Evolutionary conservation across 2,113 vertebrate species (phyloP), one percentile per base, ranked within the genome.

Genomic region (Phrynocephalus versicolor): DNA sequence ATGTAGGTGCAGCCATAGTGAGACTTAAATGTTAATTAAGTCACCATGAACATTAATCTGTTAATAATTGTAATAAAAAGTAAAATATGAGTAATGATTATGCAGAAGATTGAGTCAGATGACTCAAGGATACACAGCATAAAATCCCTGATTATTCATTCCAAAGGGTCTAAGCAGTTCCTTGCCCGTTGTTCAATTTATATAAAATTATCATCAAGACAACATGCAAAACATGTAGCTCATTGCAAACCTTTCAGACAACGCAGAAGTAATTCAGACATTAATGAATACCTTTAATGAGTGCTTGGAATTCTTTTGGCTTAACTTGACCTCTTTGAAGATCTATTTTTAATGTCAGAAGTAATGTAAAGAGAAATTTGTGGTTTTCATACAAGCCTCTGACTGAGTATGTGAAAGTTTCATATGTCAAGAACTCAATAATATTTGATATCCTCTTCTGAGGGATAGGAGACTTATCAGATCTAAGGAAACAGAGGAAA

Each of bases 271-370:
- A 65, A 81, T n/a, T 14, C 25, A 55, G 9, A 23, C 45, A 15
- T 78, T 65, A 19, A 73, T 74, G 1, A 39, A 81, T 93, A 95
- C 96, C 96, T 95, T 95, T 96, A 91, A 96, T 96, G 51, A 97
- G 92, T 55, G 93, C 91, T 76, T 96, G 96, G 73, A 97, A 97
- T 71, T 97, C 96, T 70, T 13, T 94, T 88, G 87, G 93, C 72
- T 95, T 94, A 45, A 97, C 92, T 0, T 94, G 90, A n/a, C 93
- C 94, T 79, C 93, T 95, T 87, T 97, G 94, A 77, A 97, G 92
- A 85, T 97, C 96, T 12, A 97, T 97, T 89, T 97, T 97, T 85
- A 97, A 90, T 30, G 96, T 94, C 94, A 97, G 89, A 23, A 97
- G 94, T 3, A 97, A 93, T 0, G 89, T 94, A 85, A 97, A 97